Conservation (phyloP, 2,113 vertebrate genomes). For the Silurus meridionalis region DNA sequence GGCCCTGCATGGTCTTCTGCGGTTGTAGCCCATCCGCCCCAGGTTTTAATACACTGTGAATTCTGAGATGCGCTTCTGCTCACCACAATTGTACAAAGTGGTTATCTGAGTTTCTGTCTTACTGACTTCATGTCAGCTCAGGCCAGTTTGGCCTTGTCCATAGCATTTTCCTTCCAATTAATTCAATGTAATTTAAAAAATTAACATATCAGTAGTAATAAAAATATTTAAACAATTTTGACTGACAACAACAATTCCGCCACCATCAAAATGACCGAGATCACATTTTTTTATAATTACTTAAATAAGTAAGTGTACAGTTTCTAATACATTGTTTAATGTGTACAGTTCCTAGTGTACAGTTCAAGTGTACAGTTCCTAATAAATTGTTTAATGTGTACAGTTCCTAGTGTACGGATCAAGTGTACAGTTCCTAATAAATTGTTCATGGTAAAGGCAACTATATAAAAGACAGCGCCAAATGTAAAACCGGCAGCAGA, state of each 20-base stretch:
- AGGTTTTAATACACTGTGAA: not conserved
- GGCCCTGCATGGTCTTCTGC: not conserved
- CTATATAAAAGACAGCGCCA: not conserved
- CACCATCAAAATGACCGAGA: not conserved
- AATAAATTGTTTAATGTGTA: no score
- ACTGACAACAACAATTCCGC: not conserved
- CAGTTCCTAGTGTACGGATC: no score
- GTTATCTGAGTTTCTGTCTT: not conserved
- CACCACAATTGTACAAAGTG: not conserved
- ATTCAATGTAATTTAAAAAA: no score
- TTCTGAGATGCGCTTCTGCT: not conserved
- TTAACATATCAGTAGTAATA: no score
- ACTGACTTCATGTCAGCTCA: not conserved
- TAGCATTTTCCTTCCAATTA: no score
- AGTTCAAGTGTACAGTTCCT: no score
- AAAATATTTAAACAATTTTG: no score
- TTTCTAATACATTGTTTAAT: no score
- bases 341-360: no score
- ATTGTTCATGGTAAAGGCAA: not conserved
- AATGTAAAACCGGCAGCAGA: slow-evolving; percentile 13
- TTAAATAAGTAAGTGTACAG: no score
- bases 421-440: not conserved
- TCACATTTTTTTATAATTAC: not conserved
- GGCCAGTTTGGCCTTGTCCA: no score
- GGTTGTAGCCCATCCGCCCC: not conserved